These are phyloP conservation scores for Gopherus flavomarginatus DNA, from an alignment of 2,113 vertebrate species.

Conservation along the genomic window DNA sequence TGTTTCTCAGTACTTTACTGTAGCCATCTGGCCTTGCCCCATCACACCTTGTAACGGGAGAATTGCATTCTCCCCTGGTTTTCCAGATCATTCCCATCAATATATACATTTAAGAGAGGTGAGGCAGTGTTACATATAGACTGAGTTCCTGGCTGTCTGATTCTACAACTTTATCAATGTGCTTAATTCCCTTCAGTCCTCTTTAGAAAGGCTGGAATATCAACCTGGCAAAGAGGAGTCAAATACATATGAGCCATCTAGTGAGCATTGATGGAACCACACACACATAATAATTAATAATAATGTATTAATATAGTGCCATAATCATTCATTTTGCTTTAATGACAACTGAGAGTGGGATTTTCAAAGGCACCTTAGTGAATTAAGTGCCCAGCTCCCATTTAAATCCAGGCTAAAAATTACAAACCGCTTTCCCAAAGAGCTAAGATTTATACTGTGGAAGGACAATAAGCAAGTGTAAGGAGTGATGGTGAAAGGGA, in stretches of 20 bases:
- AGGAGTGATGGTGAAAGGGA: background rate
- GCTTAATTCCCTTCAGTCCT: rapidly evolving
- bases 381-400: background rate
- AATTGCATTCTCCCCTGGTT: background rate
- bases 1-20: no score
- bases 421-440: background rate
- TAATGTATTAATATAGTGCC: background rate
- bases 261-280: rapidly evolving
- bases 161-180: background rate
- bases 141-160: rapidly evolving
- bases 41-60: background rate
- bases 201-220: rapidly evolving
- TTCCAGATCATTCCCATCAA: background rate
- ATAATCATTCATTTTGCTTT: background rate
- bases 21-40: no score
- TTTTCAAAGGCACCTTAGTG: background rate
- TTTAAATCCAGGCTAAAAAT: background rate
- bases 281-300: background rate
- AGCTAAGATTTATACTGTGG: background rate
- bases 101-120: background rate
- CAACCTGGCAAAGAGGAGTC: background rate
- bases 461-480: background rate
- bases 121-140: background rate
- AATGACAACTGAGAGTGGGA: rapidly evolving
- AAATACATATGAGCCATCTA: background rate